Base-by-base conservation (phyloP, 2,113 vertebrate genomes). In the Gobio gobio region DNA sequence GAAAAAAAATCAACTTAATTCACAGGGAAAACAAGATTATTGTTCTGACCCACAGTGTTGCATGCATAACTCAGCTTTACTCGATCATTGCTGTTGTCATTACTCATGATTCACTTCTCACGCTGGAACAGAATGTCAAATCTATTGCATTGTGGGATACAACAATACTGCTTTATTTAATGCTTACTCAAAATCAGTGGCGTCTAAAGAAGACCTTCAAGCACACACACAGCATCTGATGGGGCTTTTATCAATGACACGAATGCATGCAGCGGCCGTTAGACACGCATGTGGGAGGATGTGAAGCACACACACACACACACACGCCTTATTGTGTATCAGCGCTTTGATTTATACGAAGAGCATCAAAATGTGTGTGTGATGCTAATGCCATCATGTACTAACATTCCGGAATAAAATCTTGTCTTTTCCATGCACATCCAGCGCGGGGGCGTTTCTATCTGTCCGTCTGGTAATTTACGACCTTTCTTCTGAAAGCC, bases 241-340 rank as follows among this genome's bases (percentile, higher is more conserved):
- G 73, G 24, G 5, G 66, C 18, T 43, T 72, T 72, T 43, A 72
- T 72, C 68, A 43, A 22, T n/a, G 18, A 70, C 66, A 70, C 66
- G 5, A 10, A 70, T 70, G 66, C 66, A 70, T 12, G 66, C 54
- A 56, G 54, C 54, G 54, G 54, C 6, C 24, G 5, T 66, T 29
- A 66, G 63, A 66, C 26, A 9, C 2, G 6, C 5, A 16, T 20
- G 64, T 68, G 64, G 64, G 64, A 68, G 64, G 64, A 68, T 18
- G 63, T 33, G 63, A 66, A 33, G 14, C 58, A 10, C 58, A 59
- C 24, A 33, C 33, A 33, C 33, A 40, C 40, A 7, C 40, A 40
- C 40, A 40, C 40, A 40, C 40, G 6, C 6, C 5, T 70, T 22
- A 70, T 43, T 10, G 66, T 40, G 66, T 47, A 24, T 73, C 40